phyloP scores from a whole-genome alignment of 1,140 invertebrate genomes.

The roundworm (Caenorhabditis elegans) region DNA sequence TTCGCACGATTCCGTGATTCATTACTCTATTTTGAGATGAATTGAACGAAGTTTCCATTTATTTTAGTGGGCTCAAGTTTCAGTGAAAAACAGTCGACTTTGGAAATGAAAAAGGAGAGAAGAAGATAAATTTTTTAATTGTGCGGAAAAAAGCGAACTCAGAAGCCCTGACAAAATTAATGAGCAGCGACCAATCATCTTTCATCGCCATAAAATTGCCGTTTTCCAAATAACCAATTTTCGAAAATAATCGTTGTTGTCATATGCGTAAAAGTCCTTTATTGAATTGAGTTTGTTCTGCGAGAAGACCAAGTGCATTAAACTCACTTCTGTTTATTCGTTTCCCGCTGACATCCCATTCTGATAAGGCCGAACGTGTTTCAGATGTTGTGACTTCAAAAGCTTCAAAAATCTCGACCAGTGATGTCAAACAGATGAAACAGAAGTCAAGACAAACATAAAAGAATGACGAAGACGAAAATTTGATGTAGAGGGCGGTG shows the following conservation, averaged over 20 bases:
- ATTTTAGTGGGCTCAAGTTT: too few relatives aligned
- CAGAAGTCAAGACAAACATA: background rate
- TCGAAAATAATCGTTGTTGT: background rate
- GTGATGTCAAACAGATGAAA: background rate
- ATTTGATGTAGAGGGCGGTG: background rate
- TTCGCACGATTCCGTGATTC: background rate
- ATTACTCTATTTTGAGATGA: background rate
- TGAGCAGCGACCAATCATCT: slow-evolving; percentile 20
- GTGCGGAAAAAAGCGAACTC: background rate
- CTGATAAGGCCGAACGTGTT: too few relatives aligned
- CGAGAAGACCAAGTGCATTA: background rate
- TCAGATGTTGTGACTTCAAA: background rate
- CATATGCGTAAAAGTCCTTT: background rate
- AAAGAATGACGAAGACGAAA: slow-evolving; percentile 3
- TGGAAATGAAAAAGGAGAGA: background rate
- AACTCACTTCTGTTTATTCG: too few relatives aligned
- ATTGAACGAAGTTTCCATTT: too few relatives aligned
- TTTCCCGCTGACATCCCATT: background rate
- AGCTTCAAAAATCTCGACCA: background rate
- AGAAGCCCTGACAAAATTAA: background rate
- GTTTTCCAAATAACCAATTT: slow-evolving; percentile 20
- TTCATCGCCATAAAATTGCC: background rate
- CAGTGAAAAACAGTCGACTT: background rate
- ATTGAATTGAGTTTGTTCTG: background rate
- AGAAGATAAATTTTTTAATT: background rate